These are phyloP conservation scores for Pemphigus obesinymphae DNA, from an alignment of 1,140 invertebrate species.

Conservation along the genomic window DNA sequence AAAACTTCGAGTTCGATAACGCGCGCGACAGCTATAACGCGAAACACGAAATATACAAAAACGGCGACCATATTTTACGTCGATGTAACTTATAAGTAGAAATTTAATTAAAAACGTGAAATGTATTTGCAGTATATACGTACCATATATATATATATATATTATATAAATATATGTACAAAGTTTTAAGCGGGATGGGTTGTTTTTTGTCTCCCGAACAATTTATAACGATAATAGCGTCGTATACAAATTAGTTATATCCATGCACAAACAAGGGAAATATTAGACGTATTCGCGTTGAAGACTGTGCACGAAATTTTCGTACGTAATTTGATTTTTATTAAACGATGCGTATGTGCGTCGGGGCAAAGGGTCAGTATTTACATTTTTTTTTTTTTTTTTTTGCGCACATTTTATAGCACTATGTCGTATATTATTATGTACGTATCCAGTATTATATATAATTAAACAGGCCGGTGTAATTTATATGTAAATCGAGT, in stretches of 20 bases:
- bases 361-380: slow-evolving; percentile 1
- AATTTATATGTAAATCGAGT: neutral
- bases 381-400: too few species aligned
- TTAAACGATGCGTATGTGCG: neutral
- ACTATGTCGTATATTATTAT: neutral
- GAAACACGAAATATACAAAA: too few species aligned
- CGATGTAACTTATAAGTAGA: neutral
- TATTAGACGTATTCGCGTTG: neutral
- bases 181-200: neutral
- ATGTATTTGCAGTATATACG: neutral
- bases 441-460: neutral
- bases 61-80: neutral
- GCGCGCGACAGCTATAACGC: neutral
- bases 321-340: neutral
- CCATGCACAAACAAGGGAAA: neutral
- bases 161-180: neutral
- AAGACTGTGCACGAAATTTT: neutral
- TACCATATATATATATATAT: too few species aligned
- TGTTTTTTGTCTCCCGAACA: neutral
- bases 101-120: slow-evolving; percentile 14
- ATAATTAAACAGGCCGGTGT: neutral
- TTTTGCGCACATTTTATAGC: neutral
- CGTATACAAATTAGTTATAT: slow-evolving; percentile 3
- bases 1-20: neutral
- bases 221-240: slow-evolving; percentile 9